phyloP scores from a whole-genome alignment of 2,113 vertebrate species.

The Ammodytes dubius region DNA sequence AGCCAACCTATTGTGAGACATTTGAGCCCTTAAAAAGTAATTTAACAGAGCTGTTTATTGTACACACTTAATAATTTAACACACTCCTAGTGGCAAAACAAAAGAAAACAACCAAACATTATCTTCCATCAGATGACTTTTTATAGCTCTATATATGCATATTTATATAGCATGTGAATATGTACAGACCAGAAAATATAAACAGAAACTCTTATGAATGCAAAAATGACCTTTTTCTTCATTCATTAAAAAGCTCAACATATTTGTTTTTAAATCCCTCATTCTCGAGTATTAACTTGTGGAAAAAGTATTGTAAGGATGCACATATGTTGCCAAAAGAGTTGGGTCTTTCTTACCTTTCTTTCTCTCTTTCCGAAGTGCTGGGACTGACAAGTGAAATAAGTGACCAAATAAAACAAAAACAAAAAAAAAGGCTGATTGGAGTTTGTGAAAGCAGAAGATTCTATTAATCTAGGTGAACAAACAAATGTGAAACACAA shows the following conservation, averaged over 20 bases:
- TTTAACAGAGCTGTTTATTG: conserved; percentile 12
- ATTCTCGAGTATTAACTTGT: conserved; percentile 1
- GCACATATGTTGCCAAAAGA: neutral
- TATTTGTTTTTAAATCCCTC: conserved; percentile 6
- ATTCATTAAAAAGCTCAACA: conserved; percentile 23
- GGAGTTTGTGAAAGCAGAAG: neutral
- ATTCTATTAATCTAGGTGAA: neutral
- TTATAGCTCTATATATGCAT: conserved; percentile 28
- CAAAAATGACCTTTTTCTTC: conserved; percentile 34
- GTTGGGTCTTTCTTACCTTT: neutral
- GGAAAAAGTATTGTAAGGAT: conserved; percentile 1
- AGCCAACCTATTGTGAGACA: neutral
- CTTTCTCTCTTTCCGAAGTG: neutral
- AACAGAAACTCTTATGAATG: conserved; percentile 38
- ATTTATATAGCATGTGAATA: conserved; percentile 61
- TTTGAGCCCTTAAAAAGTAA: conserved; percentile 28
- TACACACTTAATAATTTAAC: conserved; percentile 62
- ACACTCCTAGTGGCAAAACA: conserved; percentile 25
- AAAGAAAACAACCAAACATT: conserved; percentile 22
- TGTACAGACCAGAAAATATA: conserved; percentile 67
- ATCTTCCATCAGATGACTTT: conserved; percentile 38
- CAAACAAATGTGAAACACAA: neutral
- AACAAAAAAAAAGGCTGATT: neutral
- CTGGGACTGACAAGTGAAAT: neutral
- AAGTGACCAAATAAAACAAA: no score